Conservation (phyloP, 2,888 invertebrate species). For the Lepidochitona cinerea region DNA sequence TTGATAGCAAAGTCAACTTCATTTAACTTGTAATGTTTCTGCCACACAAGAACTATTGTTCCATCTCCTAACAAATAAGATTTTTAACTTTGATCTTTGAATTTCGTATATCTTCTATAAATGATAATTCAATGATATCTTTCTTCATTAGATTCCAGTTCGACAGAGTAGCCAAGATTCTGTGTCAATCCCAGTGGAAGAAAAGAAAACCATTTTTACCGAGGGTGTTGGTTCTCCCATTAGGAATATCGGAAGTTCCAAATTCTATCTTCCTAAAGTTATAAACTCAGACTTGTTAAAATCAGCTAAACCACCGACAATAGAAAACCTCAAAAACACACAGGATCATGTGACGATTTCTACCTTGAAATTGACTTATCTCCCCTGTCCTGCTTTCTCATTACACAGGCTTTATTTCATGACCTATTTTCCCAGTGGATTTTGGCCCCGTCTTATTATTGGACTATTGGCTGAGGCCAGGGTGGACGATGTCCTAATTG, state of each 20-base stretch:
- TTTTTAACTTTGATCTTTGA: too few relatives aligned
- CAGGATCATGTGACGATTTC: background rate
- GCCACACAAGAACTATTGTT: too few relatives aligned
- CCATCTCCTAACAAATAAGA: too few relatives aligned
- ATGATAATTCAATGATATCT: background rate
- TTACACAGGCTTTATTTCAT: slow-evolving; percentile 75
- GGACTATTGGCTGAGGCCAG: slow-evolving; percentile 87
- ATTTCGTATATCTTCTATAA: background rate
- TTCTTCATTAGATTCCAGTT: background rate
- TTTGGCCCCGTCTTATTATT: slow-evolving; percentile 96
- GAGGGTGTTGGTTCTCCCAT: background rate
- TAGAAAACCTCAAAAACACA: too few relatives aligned
- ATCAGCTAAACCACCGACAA: too few relatives aligned
- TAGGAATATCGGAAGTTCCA: slow-evolving; percentile 20
- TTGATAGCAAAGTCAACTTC: too few relatives aligned
- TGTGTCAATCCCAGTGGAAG: background rate
- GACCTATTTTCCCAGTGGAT: slow-evolving; percentile 98
- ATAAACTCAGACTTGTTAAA: too few relatives aligned
- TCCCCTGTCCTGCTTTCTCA: slow-evolving; percentile 43
- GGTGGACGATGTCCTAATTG: slow-evolving; percentile 40
- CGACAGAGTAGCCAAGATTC: background rate
- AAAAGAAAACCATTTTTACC: background rate
- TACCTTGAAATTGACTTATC: background rate
- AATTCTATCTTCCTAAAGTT: slow-evolving; percentile 13
- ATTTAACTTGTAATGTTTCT: too few relatives aligned